Base-by-base conservation (phyloP, 1,140 invertebrate species). In the Aphelenchoides besseyi region DNA sequence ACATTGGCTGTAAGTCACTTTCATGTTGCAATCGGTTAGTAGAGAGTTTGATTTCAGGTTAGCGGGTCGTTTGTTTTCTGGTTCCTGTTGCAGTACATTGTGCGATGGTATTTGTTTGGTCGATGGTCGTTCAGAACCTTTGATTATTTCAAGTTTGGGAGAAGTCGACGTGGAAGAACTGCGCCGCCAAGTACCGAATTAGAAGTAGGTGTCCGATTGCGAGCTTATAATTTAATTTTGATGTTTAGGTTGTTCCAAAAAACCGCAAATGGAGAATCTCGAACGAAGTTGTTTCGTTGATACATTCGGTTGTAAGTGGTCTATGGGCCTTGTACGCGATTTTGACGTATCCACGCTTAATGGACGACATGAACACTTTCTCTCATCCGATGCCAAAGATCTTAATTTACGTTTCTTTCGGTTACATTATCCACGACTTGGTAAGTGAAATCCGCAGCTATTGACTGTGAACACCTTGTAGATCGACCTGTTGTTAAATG, bases 261-360 rank as follows among this genome's bases (percentile, higher is more conserved):
- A 83, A 83, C 70, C 82, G 83, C 37, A 83, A 83, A 63, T 83
- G 82, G 82, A 69, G 82, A 26, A 83, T 83, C 32, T 84, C 80
- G 0, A 83, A 83, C 69, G 82, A 83, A 59, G 67, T 68, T 37
- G 80, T 84, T 5, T 83, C 82, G 1, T 59, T 83, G 18, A 71
- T 83, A 29, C 82, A 83, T 55, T 83, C 82, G 2, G 81, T 81
- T 30, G 62, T 83, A 2, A 82, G 79, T n/a, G 78, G 79, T 30
- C 30, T 79, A 9, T 81, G 79, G 79, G 79, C 78, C 2, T 57
- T 79, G 0, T 74, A 70, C 62, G 71, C 74, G 3, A 28, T 78
- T 35, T 57, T 81, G 2, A 71, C 73, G 35, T 76, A 74, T 52
- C 74, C 57, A 9, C 33, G 72, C 23, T 48, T 82, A 16, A 57